Evolutionary conservation across 2,888 invertebrate species (phyloP), one percentile per base, ranked within the genome.

Genomic region (Hydropsyche betteni): DNA sequence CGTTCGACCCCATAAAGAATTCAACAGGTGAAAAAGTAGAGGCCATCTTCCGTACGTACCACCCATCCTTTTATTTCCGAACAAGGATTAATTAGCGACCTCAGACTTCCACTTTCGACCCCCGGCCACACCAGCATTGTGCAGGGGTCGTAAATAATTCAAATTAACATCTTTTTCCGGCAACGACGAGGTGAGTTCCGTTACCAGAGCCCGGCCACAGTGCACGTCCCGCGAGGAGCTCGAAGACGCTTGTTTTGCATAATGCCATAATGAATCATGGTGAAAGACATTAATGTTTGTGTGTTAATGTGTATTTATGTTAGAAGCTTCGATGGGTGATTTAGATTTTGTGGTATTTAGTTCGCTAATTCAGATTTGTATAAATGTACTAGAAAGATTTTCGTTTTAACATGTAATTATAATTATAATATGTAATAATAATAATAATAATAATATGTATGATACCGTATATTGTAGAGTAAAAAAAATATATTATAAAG

Each of bases 221-320:
- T n/a, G 68, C 12, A 44, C 44, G 34, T 68, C 44, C 44, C 34
- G 38, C 34, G 68, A 36, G 14, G 36, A 12, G 36, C 73, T 68
- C 50, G 44, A 55, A 73, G 72, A 36, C 58, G 58, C 24, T 68
- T 75, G 75, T 75, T 77, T 77, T 75, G 77, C 77, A 77, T 77
- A 75, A 77, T 72, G 73, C 77, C 75, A 44, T 74, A 44, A 44
- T 44, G 44, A 44, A 44, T 44, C 44, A 44, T 8, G 7, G 6
- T 10, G 10, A 44, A 44, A 44, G 44, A 44, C 44, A 8, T 44
- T 44, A 44, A 10, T 8, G 44, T 44, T 44, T 44, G 44, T 44
- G 10, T 24, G 24, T 24, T 24, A 24, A 24, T 24, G 24, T 24
- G 24, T 24, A 24, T 24, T 24, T 24, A 24, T 24, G 24, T 24